Percentiles rank a stretch among this genome's conserved stretches.
Conservation (phyloP, 2,888 invertebrate genomes). For the Ornithoptera alexandrae region DNA sequence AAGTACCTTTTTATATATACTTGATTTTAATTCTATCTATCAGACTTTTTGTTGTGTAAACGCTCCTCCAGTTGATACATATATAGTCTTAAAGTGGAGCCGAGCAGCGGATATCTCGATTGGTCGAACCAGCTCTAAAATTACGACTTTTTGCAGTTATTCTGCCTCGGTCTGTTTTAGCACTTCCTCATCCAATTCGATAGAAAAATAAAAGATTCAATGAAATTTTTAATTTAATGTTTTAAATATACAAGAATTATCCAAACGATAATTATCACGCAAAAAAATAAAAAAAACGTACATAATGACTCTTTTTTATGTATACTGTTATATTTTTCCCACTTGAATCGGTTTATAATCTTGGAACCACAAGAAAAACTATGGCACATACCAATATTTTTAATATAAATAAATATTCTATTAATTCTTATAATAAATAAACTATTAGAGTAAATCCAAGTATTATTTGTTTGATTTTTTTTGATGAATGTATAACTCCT, state of each 20-base stretch:
- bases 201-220: constrained; percentile 10
- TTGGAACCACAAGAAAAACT: no score
- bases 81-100: constrained; percentile 34
- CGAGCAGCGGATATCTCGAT: constrained; percentile 53
- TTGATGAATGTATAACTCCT: no score
- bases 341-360: no score
- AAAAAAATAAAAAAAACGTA: no score
- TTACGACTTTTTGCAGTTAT: constrained; percentile 61
- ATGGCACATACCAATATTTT: no score
- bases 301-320: no score
- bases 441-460: no score
- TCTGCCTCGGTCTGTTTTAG: constrained; percentile 55
- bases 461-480: no score
- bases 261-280: neutral
- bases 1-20: no score
- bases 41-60: neutral
- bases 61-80: constrained; percentile 31
- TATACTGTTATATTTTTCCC: no score
- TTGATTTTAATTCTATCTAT: neutral
- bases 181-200: constrained; percentile 47
- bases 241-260: neutral
- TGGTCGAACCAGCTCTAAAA: constrained; percentile 70
- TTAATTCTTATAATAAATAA: no score
- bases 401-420: no score
- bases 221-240: neutral